Percentiles rank a stretch among this genome's conserved stretches.
These are phyloP conservation scores for Ochropleura leucogaster DNA, from an alignment of 2,888 invertebrate species.

Conservation along the genomic window DNA sequence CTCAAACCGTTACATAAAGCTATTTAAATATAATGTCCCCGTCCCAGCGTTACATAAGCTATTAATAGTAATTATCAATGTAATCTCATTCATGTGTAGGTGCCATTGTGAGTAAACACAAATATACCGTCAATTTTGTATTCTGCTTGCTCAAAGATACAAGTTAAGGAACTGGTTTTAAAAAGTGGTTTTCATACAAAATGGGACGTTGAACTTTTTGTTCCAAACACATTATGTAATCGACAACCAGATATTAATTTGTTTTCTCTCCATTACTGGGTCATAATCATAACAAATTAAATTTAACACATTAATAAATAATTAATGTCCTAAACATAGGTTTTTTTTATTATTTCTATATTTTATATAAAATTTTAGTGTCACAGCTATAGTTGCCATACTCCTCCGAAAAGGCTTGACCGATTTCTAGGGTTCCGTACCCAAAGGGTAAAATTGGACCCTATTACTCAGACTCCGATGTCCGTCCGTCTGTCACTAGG, in stretches of 20 bases:
- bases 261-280: slow-evolving; percentile 78
- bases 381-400: no score
- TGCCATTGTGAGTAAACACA: slow-evolving; percentile 65
- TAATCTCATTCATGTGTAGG: slow-evolving; percentile 63
- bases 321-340: slow-evolving; percentile 39
- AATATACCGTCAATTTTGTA: slow-evolving; percentile 71
- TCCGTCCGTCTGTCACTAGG: no score
- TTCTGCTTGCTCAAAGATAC: slow-evolving; percentile 75
- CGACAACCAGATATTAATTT: slow-evolving; percentile 78
- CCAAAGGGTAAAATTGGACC: no score
- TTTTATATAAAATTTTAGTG: no score
- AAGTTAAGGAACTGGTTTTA: slow-evolving; percentile 83
- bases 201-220: slow-evolving; percentile 88
- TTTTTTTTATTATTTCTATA: slow-evolving; percentile 12
- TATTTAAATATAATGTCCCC: slow-evolving; percentile 45
- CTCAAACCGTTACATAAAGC: slow-evolving; percentile 56
- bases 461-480: no score
- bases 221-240: slow-evolving; percentile 81
- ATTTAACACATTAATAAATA: slow-evolving; percentile 36
- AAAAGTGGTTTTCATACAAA: slow-evolving; percentile 86
- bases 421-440: no score
- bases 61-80: slow-evolving; percentile 61
- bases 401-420: no score
- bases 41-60: slow-evolving; percentile 57
- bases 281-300: slow-evolving; percentile 63